Percentiles rank a stretch among this genome's conserved stretches.
These are phyloP conservation scores for Heliconius congener DNA, from an alignment of 1,140 invertebrate species.

Conservation along the genomic window DNA sequence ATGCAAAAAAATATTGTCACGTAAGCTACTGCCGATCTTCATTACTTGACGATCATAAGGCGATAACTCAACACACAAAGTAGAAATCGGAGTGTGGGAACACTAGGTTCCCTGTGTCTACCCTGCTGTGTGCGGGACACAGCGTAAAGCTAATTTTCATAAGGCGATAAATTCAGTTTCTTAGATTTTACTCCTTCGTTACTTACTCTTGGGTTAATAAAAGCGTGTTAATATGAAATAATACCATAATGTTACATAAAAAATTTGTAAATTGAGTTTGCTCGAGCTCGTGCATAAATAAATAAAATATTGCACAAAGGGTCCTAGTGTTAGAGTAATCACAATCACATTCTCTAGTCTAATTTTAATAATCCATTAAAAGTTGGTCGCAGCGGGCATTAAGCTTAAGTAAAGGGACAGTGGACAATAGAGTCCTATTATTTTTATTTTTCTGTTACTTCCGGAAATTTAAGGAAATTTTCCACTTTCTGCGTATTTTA, in stretches of 20 bases:
- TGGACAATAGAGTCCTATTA: conserved; percentile 7
- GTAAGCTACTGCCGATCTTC: too few species aligned
- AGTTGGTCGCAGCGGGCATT: conserved; percentile 15
- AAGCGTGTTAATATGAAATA: not conserved
- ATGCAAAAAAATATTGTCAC: too few species aligned
- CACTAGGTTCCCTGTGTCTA: too few species aligned
- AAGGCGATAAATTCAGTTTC: too few species aligned
- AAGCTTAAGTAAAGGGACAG: conserved; percentile 5
- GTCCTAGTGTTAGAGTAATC: conserved; percentile 19
- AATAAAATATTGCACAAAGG: conserved; percentile 11
- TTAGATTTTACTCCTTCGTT: too few species aligned
- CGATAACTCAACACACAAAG: too few species aligned
- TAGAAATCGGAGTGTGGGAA: too few species aligned
- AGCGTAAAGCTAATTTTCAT: too few species aligned
- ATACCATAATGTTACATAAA: not conserved
- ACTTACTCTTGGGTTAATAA: not conserved
- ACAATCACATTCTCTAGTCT: conserved; percentile 21
- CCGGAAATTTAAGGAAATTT: too few species aligned
- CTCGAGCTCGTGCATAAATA: not conserved
- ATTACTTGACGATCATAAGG: too few species aligned
- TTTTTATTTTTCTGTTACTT: not conserved
- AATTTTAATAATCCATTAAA: conserved; percentile 38
- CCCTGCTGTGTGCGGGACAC: too few species aligned
- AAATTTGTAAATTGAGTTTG: not conserved
- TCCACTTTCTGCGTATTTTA: too few species aligned